Evolutionary conservation across 2,797 vertebrate genomes (phyloP).

Genomic region (Sebastes kiyomatsui): DNA sequence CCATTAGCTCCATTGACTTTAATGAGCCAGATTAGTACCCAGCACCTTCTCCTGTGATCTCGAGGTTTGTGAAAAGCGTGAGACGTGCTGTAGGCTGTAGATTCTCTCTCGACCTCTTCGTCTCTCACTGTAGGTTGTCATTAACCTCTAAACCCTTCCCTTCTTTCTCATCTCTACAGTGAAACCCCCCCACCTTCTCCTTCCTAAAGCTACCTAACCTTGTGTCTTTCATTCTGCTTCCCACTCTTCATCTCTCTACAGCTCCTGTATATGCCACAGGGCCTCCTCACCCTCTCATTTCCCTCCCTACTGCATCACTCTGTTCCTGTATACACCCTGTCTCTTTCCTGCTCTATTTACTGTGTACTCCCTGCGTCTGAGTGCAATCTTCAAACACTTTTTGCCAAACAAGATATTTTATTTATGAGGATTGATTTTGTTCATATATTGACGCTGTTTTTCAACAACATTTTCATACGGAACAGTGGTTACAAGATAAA

Average conservation of each 20-base stretch:
- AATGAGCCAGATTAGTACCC: slow-evolving; percentile 75
- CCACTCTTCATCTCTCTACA: slow-evolving; percentile 22
- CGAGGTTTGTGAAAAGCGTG: slow-evolving; percentile 42
- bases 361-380: not conserved
- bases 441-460: not conserved
- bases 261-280: slow-evolving; percentile 39
- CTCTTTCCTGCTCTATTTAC: slow-evolving; percentile 22
- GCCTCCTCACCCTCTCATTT: slow-evolving; percentile 54
- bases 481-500: not conserved
- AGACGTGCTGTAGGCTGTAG: slow-evolving; percentile 21
- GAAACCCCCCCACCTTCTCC: slow-evolving; percentile 18
- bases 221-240: slow-evolving; percentile 27
- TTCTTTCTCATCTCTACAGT: slow-evolving; percentile 49
- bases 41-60: slow-evolving; percentile 66
- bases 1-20: slow-evolving; percentile 66
- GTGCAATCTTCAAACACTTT: not conserved
- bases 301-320: slow-evolving; percentile 26
- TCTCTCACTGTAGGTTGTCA: slow-evolving; percentile 63
- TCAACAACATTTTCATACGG: not conserved
- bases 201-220: slow-evolving; percentile 19
- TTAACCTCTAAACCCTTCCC: slow-evolving; percentile 69
- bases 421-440: not conserved
- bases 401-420: not conserved
- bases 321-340: slow-evolving; percentile 41
- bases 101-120: slow-evolving; percentile 40